phyloP scores from a whole-genome alignment of 2,113 vertebrate genomes.

The Machaerirhynchus nigripectus region DNA sequence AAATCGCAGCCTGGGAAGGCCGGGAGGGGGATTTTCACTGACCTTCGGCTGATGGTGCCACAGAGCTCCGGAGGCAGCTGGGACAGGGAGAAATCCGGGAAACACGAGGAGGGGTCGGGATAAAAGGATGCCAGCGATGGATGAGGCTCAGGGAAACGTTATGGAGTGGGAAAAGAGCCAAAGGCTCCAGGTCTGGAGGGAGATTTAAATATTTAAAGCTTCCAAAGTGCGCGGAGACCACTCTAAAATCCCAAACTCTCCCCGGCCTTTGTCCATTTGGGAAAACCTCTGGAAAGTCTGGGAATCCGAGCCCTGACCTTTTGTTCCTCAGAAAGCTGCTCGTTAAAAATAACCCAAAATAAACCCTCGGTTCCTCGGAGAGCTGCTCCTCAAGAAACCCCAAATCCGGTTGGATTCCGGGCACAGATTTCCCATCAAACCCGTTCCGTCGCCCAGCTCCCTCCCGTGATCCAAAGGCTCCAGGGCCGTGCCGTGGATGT shows the following conservation, averaged over 20 bases:
- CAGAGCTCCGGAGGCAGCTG: neutral
- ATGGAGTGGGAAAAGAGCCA: neutral
- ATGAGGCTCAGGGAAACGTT: neutral
- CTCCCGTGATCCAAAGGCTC: neutral
- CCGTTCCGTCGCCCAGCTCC: neutral
- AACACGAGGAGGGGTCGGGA: neutral
- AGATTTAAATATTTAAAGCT: neutral
- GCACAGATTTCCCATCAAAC: neutral
- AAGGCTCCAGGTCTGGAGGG: neutral
- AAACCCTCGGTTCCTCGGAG: neutral
- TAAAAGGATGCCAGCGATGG: neutral
- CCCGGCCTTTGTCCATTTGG: neutral
- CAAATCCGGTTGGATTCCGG: neutral
- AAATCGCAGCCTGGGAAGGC: neutral
- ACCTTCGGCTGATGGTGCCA: neutral
- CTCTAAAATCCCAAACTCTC: neutral
- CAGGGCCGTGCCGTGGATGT: neutral
- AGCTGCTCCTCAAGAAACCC: neutral
- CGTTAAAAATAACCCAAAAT: neutral
- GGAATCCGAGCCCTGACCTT: neutral
- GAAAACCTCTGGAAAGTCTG: neutral
- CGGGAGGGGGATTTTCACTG: neutral
- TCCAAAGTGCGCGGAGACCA: neutral
- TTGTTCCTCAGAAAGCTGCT: neutral
- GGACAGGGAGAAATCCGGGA: neutral